These are phyloP conservation scores for Acrobasis suavella DNA, from an alignment of 2,888 invertebrate species.

Conservation along the genomic window DNA sequence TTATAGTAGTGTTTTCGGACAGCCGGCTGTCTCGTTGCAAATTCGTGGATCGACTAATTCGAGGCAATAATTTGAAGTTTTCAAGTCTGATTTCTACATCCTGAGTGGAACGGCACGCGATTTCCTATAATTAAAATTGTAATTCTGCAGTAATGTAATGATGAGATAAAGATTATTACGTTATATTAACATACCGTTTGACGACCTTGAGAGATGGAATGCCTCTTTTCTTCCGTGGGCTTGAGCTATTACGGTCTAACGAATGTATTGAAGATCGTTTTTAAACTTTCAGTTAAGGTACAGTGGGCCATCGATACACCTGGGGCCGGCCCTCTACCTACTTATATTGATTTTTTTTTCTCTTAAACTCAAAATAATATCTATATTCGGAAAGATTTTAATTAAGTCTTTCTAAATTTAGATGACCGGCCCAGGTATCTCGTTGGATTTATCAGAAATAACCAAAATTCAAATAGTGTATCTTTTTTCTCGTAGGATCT, in stretches of 20 bases:
- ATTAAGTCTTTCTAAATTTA: too few relatives aligned
- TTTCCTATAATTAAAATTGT: constrained; percentile 46
- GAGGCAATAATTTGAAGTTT: constrained; percentile 4
- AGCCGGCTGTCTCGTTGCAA: background rate
- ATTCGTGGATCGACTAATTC: constrained; percentile 17
- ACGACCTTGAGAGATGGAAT: constrained; percentile 6
- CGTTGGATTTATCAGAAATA: too few relatives aligned
- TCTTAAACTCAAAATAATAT: too few relatives aligned
- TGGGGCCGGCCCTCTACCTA: too few relatives aligned
- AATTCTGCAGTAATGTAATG: constrained; percentile 18
- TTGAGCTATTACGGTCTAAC: background rate
- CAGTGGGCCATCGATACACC: too few relatives aligned
- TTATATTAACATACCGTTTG: constrained; percentile 2
- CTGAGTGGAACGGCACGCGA: constrained; percentile 38
- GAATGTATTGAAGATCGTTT: background rate
- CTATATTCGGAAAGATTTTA: too few relatives aligned
- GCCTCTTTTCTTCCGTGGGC: background rate
- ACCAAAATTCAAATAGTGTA: too few relatives aligned
- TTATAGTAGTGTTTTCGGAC: background rate
- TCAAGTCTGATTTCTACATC: constrained; percentile 45
- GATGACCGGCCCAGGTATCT: too few relatives aligned
- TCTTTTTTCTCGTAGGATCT: too few relatives aligned
- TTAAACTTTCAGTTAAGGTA: too few relatives aligned
- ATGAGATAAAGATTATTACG: constrained; percentile 15
- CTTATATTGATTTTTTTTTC: too few relatives aligned